Conservation (phyloP, 2,888 invertebrate species). For the Bugula neritina region DNA sequence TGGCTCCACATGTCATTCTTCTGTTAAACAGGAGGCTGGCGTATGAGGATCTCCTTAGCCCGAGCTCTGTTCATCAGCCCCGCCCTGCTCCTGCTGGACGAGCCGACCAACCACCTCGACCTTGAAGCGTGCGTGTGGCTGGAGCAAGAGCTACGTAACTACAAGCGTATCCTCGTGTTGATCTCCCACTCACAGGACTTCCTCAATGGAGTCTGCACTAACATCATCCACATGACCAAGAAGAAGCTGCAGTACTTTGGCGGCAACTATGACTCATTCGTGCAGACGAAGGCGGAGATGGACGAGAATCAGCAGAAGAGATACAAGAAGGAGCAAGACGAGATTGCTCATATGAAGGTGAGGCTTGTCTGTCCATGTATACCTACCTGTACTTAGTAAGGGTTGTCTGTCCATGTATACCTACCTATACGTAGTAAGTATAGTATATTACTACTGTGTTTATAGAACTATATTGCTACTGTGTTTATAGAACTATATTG, state of each 20-base stretch:
- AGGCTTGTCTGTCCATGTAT: too few species aligned
- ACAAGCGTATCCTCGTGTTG: conserved; percentile 91
- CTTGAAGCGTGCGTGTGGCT: conserved; percentile 99
- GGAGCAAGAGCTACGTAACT: conserved; percentile 87
- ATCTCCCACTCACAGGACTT: conserved; percentile 99
- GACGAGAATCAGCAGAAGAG: conserved; percentile 98
- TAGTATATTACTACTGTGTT: too few species aligned
- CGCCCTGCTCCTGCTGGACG: conserved; percentile 59
- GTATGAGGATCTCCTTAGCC: conserved; percentile 62
- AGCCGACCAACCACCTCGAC: conserved; percentile 60
- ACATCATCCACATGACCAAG: conserved; percentile 91
- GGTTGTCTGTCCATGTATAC: too few species aligned
- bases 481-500: too few species aligned
- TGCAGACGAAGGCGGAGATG: conserved; percentile 84
- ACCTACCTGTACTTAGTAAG: too few species aligned
- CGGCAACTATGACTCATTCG: conserved; percentile 91
- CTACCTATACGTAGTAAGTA: too few species aligned
- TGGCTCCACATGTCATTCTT: too few species aligned
- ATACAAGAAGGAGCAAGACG: conserved; percentile 99
- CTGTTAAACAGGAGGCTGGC: conserved; percentile 62
- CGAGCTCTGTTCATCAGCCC: conserved; percentile 59
- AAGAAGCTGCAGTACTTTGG: conserved; percentile 89
- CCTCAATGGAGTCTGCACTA: conserved; percentile 83
- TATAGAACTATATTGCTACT: too few species aligned
- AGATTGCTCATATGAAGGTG: conserved; percentile 97